Conservation (phyloP, 2,113 vertebrate genomes). For the Corythornis madagascariensis region DNA sequence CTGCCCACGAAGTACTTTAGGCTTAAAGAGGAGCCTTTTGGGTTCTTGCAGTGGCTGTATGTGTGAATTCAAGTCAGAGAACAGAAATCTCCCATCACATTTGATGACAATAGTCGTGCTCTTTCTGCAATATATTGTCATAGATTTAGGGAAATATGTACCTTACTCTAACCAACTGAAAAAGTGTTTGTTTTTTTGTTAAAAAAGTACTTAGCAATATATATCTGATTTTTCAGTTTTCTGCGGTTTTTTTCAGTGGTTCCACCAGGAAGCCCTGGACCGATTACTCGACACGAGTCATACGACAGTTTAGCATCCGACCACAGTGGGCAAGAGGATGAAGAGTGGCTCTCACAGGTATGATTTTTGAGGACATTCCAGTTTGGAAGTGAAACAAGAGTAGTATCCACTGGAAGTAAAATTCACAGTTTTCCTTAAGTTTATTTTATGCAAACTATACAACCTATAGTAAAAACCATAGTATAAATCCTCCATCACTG, state of each 20-base stretch:
- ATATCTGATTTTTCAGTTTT: not conserved
- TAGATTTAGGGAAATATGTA: not conserved
- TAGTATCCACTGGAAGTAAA: not conserved
- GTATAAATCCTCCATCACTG: not conserved
- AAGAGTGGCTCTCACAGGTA: conserved; percentile 99
- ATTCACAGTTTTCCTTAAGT: not conserved
- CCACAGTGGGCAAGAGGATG: conserved; percentile 93
- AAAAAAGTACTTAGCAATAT: not conserved
- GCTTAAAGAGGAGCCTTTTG: not conserved
- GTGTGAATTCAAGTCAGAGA: not conserved
- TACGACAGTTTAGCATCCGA: conserved; percentile 94
- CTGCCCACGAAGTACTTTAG: not conserved
- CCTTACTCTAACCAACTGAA: not conserved
- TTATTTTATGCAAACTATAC: not conserved
- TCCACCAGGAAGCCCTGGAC: conserved; percentile 89
- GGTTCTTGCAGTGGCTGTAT: not conserved
- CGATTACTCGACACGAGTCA: conserved; percentile 90
- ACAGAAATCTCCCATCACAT: not conserved
- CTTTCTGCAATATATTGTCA: not conserved
- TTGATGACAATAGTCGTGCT: not conserved
- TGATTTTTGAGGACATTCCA: accelerated
- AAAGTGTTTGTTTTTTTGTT: not conserved
- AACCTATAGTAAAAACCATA: not conserved
- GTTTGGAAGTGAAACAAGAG: not conserved
- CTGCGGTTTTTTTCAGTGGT: conserved; percentile 73